Percentiles rank a stretch among this genome's conserved stretches.
Conservation (phyloP, 1,140 invertebrate genomes). For the Drosophila leontia region DNA sequence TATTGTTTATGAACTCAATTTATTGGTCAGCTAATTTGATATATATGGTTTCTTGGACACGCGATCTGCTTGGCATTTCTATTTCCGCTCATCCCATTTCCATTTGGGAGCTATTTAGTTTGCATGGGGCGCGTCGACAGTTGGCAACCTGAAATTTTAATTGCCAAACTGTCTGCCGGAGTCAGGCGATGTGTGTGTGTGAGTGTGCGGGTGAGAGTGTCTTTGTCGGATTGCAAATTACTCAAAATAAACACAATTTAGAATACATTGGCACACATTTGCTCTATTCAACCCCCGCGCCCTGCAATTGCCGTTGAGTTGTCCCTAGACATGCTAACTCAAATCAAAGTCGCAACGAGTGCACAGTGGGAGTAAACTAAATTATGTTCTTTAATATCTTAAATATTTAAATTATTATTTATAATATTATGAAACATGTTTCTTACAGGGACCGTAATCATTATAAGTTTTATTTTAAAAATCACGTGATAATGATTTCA, state of each 20-base stretch:
- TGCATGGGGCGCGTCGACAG: constrained; percentile 73
- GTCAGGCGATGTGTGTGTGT: constrained; percentile 37
- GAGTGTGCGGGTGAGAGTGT: constrained; percentile 15
- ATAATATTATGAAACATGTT: neutral
- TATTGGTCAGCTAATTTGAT: constrained; percentile 30
- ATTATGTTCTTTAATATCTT: neutral
- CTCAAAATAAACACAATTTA: constrained; percentile 80
- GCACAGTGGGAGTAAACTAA: constrained; percentile 7
- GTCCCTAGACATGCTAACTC: constrained; percentile 73
- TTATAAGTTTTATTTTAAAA: too few relatives aligned
- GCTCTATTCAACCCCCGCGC: neutral
- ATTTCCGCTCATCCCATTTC: constrained; percentile 3
- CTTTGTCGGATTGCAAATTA: constrained; percentile 56
- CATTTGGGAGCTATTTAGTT: constrained; percentile 51
- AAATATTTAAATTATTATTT: neutral
- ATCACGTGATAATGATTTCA: too few relatives aligned
- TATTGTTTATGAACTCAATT: constrained; percentile 15
- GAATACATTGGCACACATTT: constrained; percentile 63
- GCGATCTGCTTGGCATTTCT: constrained; percentile 30
- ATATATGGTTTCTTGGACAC: constrained; percentile 42
- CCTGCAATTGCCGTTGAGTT: constrained; percentile 47
- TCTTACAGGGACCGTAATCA: too few relatives aligned
- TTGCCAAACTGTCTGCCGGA: constrained; percentile 54
- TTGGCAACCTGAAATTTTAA: constrained; percentile 76
- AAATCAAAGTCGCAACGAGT: constrained; percentile 56